A percentile compares a stretch with the other conserved stretches of the same genome.
These are phyloP conservation scores for Drosophila stalkeri DNA, from an alignment of 2,888 invertebrate genomes.

Conservation along the genomic window DNA sequence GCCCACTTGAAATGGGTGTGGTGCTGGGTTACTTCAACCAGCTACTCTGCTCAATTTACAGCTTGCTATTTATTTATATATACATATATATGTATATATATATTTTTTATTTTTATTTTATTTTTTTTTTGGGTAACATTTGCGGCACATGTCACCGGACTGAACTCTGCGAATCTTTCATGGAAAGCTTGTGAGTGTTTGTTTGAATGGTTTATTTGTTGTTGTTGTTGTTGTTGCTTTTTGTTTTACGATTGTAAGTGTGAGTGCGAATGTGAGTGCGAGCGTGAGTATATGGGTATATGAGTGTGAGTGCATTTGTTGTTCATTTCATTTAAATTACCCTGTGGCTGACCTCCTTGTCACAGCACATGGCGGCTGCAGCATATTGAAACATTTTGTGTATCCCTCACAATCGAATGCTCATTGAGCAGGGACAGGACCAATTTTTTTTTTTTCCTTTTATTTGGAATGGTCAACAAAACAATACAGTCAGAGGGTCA, in stretches of 20 bases:
- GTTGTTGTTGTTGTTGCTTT: constrained; percentile 1
- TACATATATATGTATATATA: background rate
- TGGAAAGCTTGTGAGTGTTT: constrained; percentile 46
- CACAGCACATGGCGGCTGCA: constrained; percentile 66
- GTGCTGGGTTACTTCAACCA: constrained; percentile 35
- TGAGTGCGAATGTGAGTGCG: constrained; percentile 57
- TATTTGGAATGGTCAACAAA: constrained; percentile 39
- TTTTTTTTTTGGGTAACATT: constrained; percentile 61
- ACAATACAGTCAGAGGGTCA: constrained; percentile 23
- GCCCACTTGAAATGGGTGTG: constrained; percentile 37
- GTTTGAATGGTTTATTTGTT: constrained; percentile 6
- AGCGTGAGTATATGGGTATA: too few relatives aligned
- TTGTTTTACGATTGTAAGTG: constrained; percentile 39
- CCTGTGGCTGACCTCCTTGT: constrained; percentile 79
- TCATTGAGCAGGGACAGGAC: constrained; percentile 55
- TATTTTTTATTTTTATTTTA: constrained; percentile 30
- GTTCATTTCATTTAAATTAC: constrained; percentile 80
- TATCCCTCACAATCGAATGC: constrained; percentile 65
- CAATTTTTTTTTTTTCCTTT: constrained; percentile 8
- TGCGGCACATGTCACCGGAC: constrained; percentile 71
- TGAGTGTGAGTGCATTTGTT: constrained; percentile 70
- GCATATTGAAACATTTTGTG: constrained; percentile 70
- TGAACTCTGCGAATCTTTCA: constrained; percentile 39
- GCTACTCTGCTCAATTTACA: constrained; percentile 69
- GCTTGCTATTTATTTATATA: constrained; percentile 64